A percentile compares a stretch with the other conserved stretches of the same genome.
These are phyloP conservation scores for Myotis davidii DNA, from an alignment of 2,113 vertebrate genomes.

Conservation along the genomic window DNA sequence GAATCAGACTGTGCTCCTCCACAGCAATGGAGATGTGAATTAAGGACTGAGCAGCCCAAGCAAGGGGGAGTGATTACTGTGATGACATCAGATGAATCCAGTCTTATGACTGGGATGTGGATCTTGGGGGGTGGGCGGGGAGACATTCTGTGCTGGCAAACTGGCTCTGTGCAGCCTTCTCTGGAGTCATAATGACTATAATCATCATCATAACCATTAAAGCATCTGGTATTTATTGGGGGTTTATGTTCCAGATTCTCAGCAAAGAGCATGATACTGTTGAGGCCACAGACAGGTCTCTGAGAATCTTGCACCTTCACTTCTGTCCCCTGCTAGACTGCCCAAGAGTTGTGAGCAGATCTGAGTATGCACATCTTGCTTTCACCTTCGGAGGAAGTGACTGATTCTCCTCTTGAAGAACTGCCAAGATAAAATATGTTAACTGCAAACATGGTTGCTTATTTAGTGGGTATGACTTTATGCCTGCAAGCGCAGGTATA, in stretches of 20 bases:
- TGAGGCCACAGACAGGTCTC: background rate
- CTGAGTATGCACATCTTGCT: background rate
- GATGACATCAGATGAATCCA: background rate
- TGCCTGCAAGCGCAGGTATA: background rate
- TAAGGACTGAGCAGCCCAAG: background rate
- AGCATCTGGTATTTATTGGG: constrained; percentile 55
- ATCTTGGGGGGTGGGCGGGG: background rate
- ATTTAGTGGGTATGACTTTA: background rate
- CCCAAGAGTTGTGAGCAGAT: background rate
- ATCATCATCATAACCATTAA: constrained; percentile 54
- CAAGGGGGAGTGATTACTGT: background rate
- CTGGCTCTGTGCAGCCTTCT: background rate
- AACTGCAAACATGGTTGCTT: background rate
- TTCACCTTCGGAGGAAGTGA: background rate
- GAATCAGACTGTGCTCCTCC: background rate
- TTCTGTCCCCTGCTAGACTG: background rate
- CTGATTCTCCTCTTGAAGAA: background rate
- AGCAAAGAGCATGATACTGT: background rate
- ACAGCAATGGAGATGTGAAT: background rate
- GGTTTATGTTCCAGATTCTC: constrained; percentile 48
- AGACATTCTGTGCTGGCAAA: background rate
- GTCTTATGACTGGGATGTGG: background rate
- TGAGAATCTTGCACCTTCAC: background rate
- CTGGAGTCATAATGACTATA: constrained; percentile 48
- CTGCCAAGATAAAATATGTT: constrained; percentile 9